A percentile compares a stretch with the other conserved stretches of the same genome.
These are phyloP conservation scores for Oedothorax gibbosus DNA, from an alignment of 1,140 invertebrate species.

Conservation along the genomic window DNA sequence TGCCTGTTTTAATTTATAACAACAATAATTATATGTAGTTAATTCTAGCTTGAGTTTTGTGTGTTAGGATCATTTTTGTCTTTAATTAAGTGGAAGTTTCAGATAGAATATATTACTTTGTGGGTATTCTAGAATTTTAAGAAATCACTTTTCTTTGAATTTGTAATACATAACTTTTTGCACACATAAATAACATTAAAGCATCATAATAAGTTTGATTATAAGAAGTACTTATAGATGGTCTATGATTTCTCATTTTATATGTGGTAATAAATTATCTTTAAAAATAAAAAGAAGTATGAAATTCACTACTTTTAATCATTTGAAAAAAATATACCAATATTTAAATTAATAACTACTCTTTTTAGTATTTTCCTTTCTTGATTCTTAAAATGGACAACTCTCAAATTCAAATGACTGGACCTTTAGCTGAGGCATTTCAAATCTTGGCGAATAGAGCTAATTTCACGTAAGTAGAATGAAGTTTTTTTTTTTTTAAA, in stretches of 20 bases:
- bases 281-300: background rate
- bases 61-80: background rate
- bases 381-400: background rate
- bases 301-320: background rate
- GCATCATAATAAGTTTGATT: background rate
- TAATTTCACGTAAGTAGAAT: constrained; percentile 32
- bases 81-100: background rate
- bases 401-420: constrained; percentile 16
- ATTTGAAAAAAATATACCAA: background rate
- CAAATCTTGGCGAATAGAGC: background rate
- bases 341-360: background rate
- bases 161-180: background rate
- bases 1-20: background rate
- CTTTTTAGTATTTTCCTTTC: constrained; percentile 26
- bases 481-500: background rate
- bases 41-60: background rate
- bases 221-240: background rate
- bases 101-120: background rate
- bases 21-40: background rate
- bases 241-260: background rate
- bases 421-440: constrained; percentile 36
- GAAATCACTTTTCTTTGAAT: background rate
- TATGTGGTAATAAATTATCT: background rate
- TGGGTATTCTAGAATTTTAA: background rate
- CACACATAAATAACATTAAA: too few relatives aligned